Conservation (phyloP, 2,113 vertebrate species). For the Neotoma lepida region DNA sequence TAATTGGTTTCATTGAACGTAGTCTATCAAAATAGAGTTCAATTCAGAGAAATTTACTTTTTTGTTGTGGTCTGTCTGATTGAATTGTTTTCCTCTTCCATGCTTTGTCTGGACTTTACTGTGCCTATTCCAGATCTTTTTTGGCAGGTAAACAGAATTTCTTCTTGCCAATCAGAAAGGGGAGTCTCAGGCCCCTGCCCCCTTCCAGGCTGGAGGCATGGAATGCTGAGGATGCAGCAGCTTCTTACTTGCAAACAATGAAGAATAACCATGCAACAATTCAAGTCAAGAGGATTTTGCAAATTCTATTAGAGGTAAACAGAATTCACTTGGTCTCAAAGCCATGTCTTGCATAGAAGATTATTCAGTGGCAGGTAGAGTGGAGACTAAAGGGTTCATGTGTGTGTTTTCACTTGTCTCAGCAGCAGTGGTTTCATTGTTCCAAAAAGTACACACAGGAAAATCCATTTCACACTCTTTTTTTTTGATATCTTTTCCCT, state of each 20-base stretch:
- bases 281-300: neutral
- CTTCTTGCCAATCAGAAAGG: neutral
- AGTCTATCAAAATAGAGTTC: constrained; percentile 47
- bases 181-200: neutral
- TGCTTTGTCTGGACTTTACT: neutral
- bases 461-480: neutral
- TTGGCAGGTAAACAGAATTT: constrained; percentile 5
- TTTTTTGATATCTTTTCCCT: neutral
- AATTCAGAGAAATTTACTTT: constrained; percentile 52
- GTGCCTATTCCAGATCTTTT: neutral
- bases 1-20: constrained; percentile 55
- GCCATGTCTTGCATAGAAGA: neutral
- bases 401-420: neutral
- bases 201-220: neutral
- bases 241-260: constrained; percentile 2
- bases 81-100: constrained; percentile 51
- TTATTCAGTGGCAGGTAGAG: neutral
- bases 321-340: constrained; percentile 47
- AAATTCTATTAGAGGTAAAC: constrained; percentile 19
- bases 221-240: neutral
- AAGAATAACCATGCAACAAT: neutral
- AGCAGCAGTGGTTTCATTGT: too few relatives aligned
- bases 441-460: neutral
- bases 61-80: constrained; percentile 42
- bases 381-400: neutral